Conservation (phyloP, 1,140 invertebrate genomes). For the Dendrolimus punctatus region DNA sequence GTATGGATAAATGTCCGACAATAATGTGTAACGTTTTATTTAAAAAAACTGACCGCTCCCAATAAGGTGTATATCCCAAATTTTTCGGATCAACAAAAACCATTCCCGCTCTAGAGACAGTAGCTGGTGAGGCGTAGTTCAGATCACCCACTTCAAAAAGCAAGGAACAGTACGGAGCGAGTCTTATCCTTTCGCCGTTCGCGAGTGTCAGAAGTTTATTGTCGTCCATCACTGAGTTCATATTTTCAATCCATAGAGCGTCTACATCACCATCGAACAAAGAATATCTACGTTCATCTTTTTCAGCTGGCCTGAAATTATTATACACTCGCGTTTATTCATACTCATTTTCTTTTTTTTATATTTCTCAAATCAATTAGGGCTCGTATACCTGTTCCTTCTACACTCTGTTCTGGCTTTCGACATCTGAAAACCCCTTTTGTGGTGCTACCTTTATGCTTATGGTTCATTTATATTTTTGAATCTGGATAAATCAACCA, state of each 20-base stretch:
- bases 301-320: conserved; percentile 59
- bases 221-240: conserved; percentile 98
- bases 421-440: no score
- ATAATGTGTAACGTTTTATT: no score
- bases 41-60: conserved; percentile 76
- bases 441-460: no score
- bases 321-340: no score
- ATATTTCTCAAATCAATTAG: no score
- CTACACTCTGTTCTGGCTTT: no score
- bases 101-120: conserved; percentile 93
- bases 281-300: conserved; percentile 84
- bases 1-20: no score
- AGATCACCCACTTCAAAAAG: conserved; percentile 94
- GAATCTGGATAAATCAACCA: neutral
- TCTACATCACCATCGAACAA: conserved; percentile 95
- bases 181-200: conserved; percentile 90
- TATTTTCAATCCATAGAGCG: conserved; percentile 95
- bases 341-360: no score
- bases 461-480: neutral
- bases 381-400: no score
- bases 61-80: conserved; percentile 88
- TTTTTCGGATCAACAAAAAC: conserved; percentile 95
- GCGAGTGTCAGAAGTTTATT: conserved; percentile 91
- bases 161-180: conserved; percentile 85
- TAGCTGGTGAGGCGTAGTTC: conserved; percentile 91